Percentiles rank a stretch among this genome's conserved stretches.
These are phyloP conservation scores for Falco naumanni DNA, from an alignment of 2,797 vertebrate species.

Conservation along the genomic window DNA sequence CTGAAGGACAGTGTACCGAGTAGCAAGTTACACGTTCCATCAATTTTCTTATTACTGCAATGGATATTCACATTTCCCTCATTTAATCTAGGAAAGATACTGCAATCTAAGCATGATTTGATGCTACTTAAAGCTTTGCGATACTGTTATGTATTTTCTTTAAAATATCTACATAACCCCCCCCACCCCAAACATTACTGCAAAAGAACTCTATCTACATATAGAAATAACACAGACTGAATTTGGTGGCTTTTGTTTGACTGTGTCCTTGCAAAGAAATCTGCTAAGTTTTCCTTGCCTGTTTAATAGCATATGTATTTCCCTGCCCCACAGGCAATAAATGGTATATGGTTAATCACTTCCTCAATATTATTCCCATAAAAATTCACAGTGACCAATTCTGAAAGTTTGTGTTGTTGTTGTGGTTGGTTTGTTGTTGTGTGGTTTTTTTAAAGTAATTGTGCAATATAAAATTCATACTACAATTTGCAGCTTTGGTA, in stretches of 20 bases:
- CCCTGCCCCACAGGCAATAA: neutral
- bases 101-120: conserved; percentile 29
- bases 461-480: conserved; percentile 36
- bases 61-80: neutral
- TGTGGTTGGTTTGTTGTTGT: neutral
- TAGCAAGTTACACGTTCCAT: neutral
- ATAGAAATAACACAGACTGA: conserved; percentile 62
- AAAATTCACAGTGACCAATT: conserved; percentile 53
- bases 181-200: neutral
- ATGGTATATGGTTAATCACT: neutral
- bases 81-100: conserved; percentile 31
- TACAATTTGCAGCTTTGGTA: conserved; percentile 52
- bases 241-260: conserved; percentile 65
- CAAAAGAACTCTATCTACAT: conserved; percentile 48
- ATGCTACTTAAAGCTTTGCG: conserved; percentile 57
- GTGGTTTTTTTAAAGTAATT: neutral
- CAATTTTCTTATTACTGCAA: neutral
- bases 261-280: conserved; percentile 31
- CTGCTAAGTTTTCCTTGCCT: neutral
- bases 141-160: conserved; percentile 52
- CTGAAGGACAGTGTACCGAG: conserved; percentile 22
- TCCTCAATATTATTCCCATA: neutral
- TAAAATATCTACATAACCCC: conserved; percentile 44
- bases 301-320: conserved; percentile 59
- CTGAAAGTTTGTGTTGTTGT: neutral